Conservation (phyloP, 2,113 vertebrate species). For the Opisthocomus hoazin region DNA sequence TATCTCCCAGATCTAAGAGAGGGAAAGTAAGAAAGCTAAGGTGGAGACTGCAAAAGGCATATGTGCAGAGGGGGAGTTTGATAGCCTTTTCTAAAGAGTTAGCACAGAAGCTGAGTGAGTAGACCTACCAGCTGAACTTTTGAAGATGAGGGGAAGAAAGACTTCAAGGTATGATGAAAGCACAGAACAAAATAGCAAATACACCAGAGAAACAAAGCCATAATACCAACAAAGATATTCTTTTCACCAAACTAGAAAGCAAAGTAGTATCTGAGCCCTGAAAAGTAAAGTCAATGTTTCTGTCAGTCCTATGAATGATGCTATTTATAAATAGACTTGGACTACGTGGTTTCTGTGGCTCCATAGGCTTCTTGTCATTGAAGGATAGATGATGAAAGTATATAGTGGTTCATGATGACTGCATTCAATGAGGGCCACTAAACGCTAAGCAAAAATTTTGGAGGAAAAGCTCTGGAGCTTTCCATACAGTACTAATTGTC, state of each 20-base stretch:
- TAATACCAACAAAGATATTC: neutral
- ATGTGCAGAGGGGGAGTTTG: neutral
- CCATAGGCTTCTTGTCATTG: neutral
- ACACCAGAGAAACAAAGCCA: fast-evolving
- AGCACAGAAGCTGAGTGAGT: neutral
- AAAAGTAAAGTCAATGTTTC: neutral
- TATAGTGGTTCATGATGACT: neutral
- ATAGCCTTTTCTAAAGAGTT: neutral
- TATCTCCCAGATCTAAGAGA: neutral
- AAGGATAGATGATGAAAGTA: neutral
- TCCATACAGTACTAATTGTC: neutral
- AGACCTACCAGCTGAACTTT: neutral
- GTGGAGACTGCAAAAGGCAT: fast-evolving
- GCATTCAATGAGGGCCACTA: neutral
- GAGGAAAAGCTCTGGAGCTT: neutral
- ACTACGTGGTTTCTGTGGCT: neutral
- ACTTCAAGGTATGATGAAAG: neutral
- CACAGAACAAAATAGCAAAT: neutral
- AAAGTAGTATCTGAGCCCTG: neutral
- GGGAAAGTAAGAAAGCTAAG: neutral
- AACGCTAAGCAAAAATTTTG: neutral
- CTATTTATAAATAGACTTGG: neutral
- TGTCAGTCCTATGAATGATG: neutral
- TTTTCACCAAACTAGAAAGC: neutral
- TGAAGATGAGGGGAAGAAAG: neutral